Evolutionary conservation across 2,888 invertebrate genomes (phyloP).

Genomic region (Latrodectus elegans): DNA sequence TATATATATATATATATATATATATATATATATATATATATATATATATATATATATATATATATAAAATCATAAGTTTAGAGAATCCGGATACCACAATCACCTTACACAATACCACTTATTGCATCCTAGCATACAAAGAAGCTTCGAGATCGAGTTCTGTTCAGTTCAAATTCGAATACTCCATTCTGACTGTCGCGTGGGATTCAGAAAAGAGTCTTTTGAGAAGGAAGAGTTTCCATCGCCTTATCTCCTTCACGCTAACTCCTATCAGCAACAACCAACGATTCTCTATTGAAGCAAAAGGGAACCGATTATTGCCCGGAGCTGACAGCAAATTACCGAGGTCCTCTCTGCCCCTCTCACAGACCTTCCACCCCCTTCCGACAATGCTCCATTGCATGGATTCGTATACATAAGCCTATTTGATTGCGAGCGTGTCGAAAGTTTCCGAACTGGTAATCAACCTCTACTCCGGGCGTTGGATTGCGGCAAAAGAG

Average conservation of each 20-base stretch:
- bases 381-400: background rate
- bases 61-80: no score
- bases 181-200: background rate
- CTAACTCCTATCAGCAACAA: background rate
- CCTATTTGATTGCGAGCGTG: conserved; percentile 41
- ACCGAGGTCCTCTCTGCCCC: conserved; percentile 6
- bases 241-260: background rate
- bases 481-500: background rate
- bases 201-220: background rate
- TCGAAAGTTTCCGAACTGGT: conserved; percentile 37
- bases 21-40: no score
- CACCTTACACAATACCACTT: background rate
- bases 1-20: no score
- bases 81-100: no score
- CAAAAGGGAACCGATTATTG: conserved; percentile 6
- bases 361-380: background rate
- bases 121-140: background rate
- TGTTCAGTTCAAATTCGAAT: background rate
- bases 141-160: background rate
- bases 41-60: no score
- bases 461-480: conserved; percentile 39
- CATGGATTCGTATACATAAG: conserved; percentile 18
- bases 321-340: conserved; percentile 30
- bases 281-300: conserved; percentile 17
- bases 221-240: background rate